Evolutionary conservation across 2,797 vertebrate genomes (phyloP), one percentile per base, ranked within the genome.

Genomic region (Peromyscus nudipes): DNA sequence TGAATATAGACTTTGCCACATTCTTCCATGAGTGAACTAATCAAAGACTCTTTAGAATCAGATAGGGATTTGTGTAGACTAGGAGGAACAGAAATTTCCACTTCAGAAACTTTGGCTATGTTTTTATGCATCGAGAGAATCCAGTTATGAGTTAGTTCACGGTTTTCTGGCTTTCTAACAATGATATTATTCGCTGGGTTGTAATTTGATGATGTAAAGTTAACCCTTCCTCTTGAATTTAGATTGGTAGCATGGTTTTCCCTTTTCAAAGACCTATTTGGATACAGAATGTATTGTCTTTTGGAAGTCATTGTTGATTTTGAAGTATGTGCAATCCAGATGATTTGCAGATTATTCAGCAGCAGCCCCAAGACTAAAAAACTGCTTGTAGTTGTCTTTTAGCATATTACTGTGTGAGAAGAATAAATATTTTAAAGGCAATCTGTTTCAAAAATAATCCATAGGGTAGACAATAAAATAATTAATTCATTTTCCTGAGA

Each of bases 161-260:
- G 99, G 98, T 99, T 99, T 97, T 87, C 98, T 97, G 98, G 99
- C 97, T 98, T 99, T 89, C 99, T 99, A 0, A 98, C 99, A 97
- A 99, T 99, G 92, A 99, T 97, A 82, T 99, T 99, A 98, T 98
- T 99, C 97, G 99, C 99, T 0, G 99, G 99, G 98, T 99, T 98
- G 46, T 99, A 99, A 98, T 99, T 99, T 98, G 99, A 99, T 4
- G 98, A 99, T 52, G 99, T 99, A 96, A 99, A 98, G 97, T 99
- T 99, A 89, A 99, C 99, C 93, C 99, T 99, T 97, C 99, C 98
- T 97, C 99, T 99, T 0, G 98, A 87, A 57, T 62, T 52, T 64
- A 57, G 52, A 79, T 2, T 57, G 73, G 95, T 97, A 99, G 99
- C 98, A 98, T 98, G 95, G 31, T 98, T 99, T 97, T 99, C 98